Conservation (phyloP, 2,888 invertebrate genomes). For the Ceratothoa steindachneri region DNA sequence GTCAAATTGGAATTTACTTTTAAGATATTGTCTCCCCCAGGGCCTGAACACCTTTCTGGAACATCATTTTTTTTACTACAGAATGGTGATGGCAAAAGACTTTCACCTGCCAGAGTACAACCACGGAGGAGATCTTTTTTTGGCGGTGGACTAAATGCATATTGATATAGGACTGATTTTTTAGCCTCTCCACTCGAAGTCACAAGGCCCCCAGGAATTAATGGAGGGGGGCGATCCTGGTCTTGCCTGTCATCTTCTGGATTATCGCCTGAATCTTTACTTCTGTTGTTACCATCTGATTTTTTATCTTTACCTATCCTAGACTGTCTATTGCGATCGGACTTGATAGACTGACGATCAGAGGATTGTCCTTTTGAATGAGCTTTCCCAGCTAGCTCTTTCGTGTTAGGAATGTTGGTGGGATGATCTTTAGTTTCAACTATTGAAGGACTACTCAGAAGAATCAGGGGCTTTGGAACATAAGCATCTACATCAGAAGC, state of each 20-base stretch:
- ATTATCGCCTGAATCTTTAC: not conserved
- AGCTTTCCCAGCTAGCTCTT: not conserved
- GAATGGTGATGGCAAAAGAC: conserved; percentile 22
- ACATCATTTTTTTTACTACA: conserved; percentile 37
- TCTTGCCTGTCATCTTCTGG: too few relatives aligned
- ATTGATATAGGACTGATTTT: not conserved
- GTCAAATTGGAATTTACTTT: conserved; percentile 21
- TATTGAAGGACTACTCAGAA: too few relatives aligned
- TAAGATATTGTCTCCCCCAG: conserved; percentile 34
- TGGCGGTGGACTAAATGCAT: conserved; percentile 27
- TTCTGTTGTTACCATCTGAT: not conserved
- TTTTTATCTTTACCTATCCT: not conserved
- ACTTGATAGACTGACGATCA: not conserved
- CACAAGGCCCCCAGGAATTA: too few relatives aligned
- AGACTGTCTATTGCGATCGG: not conserved
- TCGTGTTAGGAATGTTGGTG: too few relatives aligned
- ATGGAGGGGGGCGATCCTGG: too few relatives aligned
- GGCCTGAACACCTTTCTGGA: conserved; percentile 28
- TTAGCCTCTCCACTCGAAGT: too few relatives aligned
- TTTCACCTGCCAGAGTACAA: conserved; percentile 16
- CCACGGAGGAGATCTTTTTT: conserved; percentile 20
- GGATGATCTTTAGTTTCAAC: too few relatives aligned
- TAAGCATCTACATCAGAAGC: not conserved
- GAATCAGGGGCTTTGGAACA: not conserved
- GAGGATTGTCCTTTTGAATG: not conserved